These are phyloP conservation scores for Helogale parvula DNA, from an alignment of 2,113 vertebrate genomes.

Conservation along the genomic window DNA sequence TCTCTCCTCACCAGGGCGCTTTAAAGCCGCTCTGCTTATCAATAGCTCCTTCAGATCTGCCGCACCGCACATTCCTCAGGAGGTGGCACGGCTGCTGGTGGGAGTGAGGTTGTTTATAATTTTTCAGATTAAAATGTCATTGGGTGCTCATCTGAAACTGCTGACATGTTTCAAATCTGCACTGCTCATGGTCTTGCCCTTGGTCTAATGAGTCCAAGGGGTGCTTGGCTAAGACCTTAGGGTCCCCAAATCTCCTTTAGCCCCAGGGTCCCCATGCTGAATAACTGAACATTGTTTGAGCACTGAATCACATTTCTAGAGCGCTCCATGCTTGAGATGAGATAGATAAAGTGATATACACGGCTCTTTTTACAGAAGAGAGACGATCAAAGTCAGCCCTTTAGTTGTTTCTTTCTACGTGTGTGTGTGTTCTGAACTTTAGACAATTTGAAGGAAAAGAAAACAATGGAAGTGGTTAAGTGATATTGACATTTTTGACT, in stretches of 20 bases:
- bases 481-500: not conserved
- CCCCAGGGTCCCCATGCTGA: not conserved
- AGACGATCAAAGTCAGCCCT: not conserved
- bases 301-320: constrained; percentile 19
- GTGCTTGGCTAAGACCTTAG: not conserved
- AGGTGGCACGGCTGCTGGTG: constrained; percentile 68
- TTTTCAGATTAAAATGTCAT: constrained; percentile 81
- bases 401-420: not conserved
- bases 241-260: not conserved
- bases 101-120: constrained; percentile 75
- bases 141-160: constrained; percentile 67
- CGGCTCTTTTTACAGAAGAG: not conserved
- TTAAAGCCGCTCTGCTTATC: constrained; percentile 58
- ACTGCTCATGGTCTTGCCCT: constrained; percentile 26
- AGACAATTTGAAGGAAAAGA: constrained; percentile 6
- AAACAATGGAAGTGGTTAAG: not conserved
- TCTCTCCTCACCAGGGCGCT: not conserved
- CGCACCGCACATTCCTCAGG: constrained; percentile 69
- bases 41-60: constrained; percentile 65
- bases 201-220: constrained; percentile 25
- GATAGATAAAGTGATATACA: not conserved
- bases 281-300: constrained; percentile 52
- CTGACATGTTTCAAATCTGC: constrained; percentile 67
- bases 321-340: not conserved
- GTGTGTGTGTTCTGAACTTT: not conserved